These are phyloP conservation scores for Drosophila kokeensis DNA, from an alignment of 2,888 invertebrate species.

Conservation along the genomic window DNA sequence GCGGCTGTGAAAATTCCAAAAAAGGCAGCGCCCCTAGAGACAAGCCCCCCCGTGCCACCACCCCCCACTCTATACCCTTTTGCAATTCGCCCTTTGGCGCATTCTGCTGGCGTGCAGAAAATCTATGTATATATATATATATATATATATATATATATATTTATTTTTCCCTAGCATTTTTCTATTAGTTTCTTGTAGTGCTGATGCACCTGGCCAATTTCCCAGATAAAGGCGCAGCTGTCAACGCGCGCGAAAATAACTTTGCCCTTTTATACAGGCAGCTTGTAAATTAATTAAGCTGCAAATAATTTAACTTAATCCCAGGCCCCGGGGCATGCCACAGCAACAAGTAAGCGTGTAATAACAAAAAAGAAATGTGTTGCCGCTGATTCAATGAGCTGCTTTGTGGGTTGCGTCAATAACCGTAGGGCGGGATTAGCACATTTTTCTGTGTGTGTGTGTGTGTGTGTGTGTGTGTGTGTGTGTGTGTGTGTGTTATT, in stretches of 20 bases:
- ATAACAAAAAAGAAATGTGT: slow-evolving; percentile 43
- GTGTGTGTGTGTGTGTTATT: slow-evolving; percentile 19
- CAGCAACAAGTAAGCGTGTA: slow-evolving; percentile 6
- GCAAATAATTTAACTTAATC: slow-evolving; percentile 74
- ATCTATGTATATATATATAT: neutral
- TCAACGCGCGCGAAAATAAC: slow-evolving; percentile 55
- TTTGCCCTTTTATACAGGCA: slow-evolving; percentile 40
- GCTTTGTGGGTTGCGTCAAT: slow-evolving; percentile 70
- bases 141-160: slow-evolving; percentile 25
- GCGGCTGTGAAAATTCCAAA: slow-evolving; percentile 69
- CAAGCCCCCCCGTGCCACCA: neutral
- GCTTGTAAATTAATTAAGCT: slow-evolving; percentile 75
- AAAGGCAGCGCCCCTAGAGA: slow-evolving; percentile 60
- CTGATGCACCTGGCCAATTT: slow-evolving; percentile 55
- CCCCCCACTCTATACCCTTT: neutral
- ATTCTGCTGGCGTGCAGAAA: slow-evolving; percentile 40
- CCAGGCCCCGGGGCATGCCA: slow-evolving; percentile 38
- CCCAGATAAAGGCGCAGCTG: slow-evolving; percentile 62
- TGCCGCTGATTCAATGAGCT: slow-evolving; percentile 32
- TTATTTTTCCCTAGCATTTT: slow-evolving; percentile 58
- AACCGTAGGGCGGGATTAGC: slow-evolving; percentile 73
- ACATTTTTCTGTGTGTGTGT: slow-evolving; percentile 34
- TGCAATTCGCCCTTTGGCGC: slow-evolving; percentile 2
- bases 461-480: neutral
- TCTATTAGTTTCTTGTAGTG: slow-evolving; percentile 27